Conservation (phyloP, 2,888 invertebrate species). For the Vesta saturnalis region DNA sequence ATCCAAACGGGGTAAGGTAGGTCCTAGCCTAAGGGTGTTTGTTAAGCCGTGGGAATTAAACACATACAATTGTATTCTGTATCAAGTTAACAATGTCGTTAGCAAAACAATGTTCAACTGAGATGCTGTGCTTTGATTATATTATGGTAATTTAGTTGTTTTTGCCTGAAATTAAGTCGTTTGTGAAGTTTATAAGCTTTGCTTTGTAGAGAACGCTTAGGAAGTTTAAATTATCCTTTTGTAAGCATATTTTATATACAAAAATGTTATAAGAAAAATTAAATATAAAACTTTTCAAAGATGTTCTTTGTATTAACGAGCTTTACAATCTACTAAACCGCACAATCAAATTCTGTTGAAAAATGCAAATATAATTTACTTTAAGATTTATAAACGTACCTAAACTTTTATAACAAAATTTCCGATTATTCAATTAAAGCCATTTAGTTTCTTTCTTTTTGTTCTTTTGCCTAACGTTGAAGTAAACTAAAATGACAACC, state of each 20-base stretch:
- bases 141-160: conserved; percentile 47
- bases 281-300: conserved; percentile 11
- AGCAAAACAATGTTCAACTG: conserved; percentile 46
- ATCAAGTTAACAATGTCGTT: conserved; percentile 47
- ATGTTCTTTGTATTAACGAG: conserved; percentile 6
- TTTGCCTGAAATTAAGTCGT: conserved; percentile 46
- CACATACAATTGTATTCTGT: conserved; percentile 47
- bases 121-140: conserved; percentile 46
- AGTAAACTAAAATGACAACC: too few species aligned
- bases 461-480: too few species aligned
- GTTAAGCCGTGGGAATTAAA: conserved; percentile 48
- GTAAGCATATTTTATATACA: conserved; percentile 26
- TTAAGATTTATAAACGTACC: too few species aligned
- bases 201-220: conserved; percentile 30
- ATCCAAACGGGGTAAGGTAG: conserved; percentile 45
- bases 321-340: neutral
- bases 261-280: conserved; percentile 15
- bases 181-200: conserved; percentile 41
- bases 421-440: too few species aligned
- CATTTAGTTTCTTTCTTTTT: too few species aligned
- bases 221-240: conserved; percentile 38
- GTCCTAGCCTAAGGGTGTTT: conserved; percentile 48
- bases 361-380: neutral
- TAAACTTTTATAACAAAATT: too few species aligned
- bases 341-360: conserved; percentile 1